phyloP scores from a whole-genome alignment of 2,797 vertebrate species.

The Sebastes aleutianus region DNA sequence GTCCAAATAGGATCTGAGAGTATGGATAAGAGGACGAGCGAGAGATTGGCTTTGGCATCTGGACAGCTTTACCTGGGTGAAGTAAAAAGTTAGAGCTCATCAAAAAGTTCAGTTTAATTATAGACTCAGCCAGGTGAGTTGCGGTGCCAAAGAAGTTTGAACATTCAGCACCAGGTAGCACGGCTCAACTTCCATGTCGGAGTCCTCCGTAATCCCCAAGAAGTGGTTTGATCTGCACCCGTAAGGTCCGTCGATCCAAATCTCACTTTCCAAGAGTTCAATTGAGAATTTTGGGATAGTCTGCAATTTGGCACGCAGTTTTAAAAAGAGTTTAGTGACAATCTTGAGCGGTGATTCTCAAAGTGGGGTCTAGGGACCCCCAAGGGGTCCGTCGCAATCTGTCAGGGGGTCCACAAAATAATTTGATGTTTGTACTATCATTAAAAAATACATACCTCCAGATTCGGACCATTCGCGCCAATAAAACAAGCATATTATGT shows the following conservation, averaged over 20 bases:
- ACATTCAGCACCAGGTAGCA: conserved; percentile 14
- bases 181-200: conserved; percentile 3
- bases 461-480: too few species aligned
- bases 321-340: neutral
- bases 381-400: too few species aligned
- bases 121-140: conserved; percentile 9
- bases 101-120: conserved; percentile 69
- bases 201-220: neutral
- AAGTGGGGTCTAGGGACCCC: too few species aligned
- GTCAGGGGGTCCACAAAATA: too few species aligned
- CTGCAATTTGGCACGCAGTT: neutral
- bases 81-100: conserved; percentile 66
- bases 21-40: conserved; percentile 33
- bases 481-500: too few species aligned
- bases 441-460: too few species aligned
- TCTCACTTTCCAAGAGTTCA: neutral
- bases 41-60: conserved; percentile 59
- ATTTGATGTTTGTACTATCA: too few species aligned
- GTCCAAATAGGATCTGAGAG: conserved; percentile 69
- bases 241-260: neutral
- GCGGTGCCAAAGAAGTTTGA: conserved; percentile 26
- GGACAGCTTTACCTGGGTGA: conserved; percentile 48
- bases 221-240: neutral
- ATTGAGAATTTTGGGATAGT: neutral
- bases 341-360: too few species aligned